Conservation (phyloP, 2,797 vertebrate species). For the Echiichthys vipera region DNA sequence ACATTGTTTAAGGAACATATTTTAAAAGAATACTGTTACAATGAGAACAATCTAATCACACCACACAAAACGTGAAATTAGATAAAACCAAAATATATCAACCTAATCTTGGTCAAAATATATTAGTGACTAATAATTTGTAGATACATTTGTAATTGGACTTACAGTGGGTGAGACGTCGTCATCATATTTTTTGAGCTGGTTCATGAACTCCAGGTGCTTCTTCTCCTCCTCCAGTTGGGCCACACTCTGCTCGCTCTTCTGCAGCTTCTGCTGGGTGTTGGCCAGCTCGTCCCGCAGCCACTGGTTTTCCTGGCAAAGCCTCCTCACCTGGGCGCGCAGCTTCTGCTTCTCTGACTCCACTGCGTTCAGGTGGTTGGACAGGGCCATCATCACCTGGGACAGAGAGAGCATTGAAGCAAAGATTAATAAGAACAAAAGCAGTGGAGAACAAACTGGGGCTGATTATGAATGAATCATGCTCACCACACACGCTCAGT, state of each 20-base stretch:
- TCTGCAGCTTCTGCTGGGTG: constrained; percentile 98
- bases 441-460: neutral
- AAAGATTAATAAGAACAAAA: neutral
- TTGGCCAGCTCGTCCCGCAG: constrained; percentile 96
- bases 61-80: neutral
- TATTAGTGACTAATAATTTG: neutral
- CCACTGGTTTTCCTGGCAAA: constrained; percentile 99
- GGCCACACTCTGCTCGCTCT: constrained; percentile 96
- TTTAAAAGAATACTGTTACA: neutral
- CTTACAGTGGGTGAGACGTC: constrained; percentile 92
- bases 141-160: neutral
- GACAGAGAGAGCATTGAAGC: constrained; percentile 6
- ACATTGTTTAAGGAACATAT: neutral
- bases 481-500: constrained; percentile 55
- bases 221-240: constrained; percentile 99
- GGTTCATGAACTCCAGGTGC: constrained; percentile 98
- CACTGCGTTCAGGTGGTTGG: constrained; percentile 95
- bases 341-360: constrained; percentile 99
- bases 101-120: neutral
- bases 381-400: constrained; percentile 99
- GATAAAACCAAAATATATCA: neutral
- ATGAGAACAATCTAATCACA: neutral
- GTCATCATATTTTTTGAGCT: constrained; percentile 97
- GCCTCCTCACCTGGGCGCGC: constrained; percentile 94
- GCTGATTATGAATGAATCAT: constrained; percentile 63